Conservation (phyloP, 1,140 invertebrate species). For the Chrysopa pallens region DNA sequence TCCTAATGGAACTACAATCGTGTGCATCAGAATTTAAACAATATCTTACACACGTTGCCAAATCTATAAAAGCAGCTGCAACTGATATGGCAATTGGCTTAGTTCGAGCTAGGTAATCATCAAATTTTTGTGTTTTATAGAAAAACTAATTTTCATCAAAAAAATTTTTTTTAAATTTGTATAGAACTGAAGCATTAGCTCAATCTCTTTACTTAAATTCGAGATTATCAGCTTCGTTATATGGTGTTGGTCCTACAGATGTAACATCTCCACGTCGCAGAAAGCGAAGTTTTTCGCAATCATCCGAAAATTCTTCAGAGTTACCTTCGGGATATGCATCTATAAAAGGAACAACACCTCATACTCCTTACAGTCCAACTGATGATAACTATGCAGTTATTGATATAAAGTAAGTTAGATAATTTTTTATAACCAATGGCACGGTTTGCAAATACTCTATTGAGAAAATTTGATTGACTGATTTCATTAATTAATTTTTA, state of each 20-base stretch:
- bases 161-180: constrained; percentile 3
- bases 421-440: no score
- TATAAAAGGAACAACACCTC: constrained; percentile 17
- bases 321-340: constrained; percentile 13
- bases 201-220: constrained; percentile 34
- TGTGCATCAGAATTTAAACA: constrained; percentile 58
- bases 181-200: constrained; percentile 24
- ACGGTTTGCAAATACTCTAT: no score
- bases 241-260: constrained; percentile 19
- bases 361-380: constrained; percentile 23
- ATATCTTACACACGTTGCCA: constrained; percentile 51
- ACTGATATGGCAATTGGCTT: constrained; percentile 86
- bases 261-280: constrained; percentile 14
- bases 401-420: constrained; percentile 8
- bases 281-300: constrained; percentile 19
- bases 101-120: constrained; percentile 43
- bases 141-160: not conserved
- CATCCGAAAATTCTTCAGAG: constrained; percentile 14
- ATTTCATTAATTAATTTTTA: no score
- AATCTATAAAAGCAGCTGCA: constrained; percentile 73
- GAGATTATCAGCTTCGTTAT: constrained; percentile 25
- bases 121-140: not conserved
- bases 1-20: constrained; percentile 69
- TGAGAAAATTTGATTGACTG: no score
- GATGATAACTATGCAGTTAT: constrained; percentile 19